Conservation (phyloP, 1,140 invertebrate genomes). For the Arctopsyche grandis region DNA sequence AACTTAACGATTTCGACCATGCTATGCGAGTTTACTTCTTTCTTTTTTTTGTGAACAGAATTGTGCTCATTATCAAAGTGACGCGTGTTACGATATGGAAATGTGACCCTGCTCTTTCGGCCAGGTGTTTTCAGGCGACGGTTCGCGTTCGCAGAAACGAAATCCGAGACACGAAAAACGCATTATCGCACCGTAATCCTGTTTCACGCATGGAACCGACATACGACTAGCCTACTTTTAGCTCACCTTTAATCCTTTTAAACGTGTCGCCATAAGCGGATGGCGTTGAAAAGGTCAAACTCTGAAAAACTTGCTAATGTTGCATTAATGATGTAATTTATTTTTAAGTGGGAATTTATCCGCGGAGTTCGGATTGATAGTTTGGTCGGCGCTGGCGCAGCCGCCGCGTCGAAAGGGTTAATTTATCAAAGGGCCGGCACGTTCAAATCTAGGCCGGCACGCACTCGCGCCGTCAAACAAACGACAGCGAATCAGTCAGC, state of each 20-base stretch:
- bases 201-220: conserved; percentile 11
- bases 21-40: conserved; percentile 22
- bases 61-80: conserved; percentile 22
- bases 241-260: conserved; percentile 17
- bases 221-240: conserved; percentile 12
- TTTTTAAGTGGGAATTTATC: too few species aligned
- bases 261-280: neutral
- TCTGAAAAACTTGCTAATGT: too few species aligned
- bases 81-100: conserved; percentile 27
- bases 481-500: conserved; percentile 22
- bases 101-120: neutral
- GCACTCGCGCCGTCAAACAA: conserved; percentile 18
- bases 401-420: conserved; percentile 3
- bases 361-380: too few species aligned
- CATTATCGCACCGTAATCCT: conserved; percentile 14
- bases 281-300: too few species aligned
- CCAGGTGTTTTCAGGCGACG: neutral
- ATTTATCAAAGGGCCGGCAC: conserved; percentile 28
- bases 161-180: conserved; percentile 30
- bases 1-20: conserved; percentile 37
- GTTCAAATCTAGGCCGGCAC: conserved; percentile 7
- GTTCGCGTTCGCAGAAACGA: conserved; percentile 9
- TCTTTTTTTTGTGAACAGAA: neutral
- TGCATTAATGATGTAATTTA: too few species aligned
- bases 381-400: too few species aligned